These are phyloP conservation scores for Apis cerana DNA, from an alignment of 1,140 invertebrate genomes.

Conservation along the genomic window DNA sequence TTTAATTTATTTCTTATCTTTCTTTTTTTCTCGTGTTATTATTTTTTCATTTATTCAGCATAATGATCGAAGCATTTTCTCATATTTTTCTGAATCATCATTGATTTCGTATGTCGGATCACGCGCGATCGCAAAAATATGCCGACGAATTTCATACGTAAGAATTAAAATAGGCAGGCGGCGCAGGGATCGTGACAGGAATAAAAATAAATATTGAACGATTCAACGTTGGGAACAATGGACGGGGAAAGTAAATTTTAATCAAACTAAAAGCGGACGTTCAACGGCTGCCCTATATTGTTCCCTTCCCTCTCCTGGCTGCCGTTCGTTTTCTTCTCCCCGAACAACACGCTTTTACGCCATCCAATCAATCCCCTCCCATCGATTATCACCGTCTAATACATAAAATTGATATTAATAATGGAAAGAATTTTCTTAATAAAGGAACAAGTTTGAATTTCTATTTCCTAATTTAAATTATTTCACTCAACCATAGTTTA, in stretches of 20 bases:
- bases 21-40: neutral
- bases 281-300: neutral
- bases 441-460: no score
- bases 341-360: neutral
- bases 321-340: neutral
- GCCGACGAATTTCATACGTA: neutral
- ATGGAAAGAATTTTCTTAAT: neutral
- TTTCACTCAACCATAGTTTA: no score
- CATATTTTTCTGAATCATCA: neutral
- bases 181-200: neutral
- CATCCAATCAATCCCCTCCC: neutral
- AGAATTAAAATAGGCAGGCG: constrained; percentile 22
- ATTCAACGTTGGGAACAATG: no score
- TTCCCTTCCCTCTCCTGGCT: neutral
- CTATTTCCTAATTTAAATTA: no score
- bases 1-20: neutral
- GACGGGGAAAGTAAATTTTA: constrained; percentile 30
- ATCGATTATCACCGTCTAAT: neutral
- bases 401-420: neutral
- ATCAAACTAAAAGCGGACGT: constrained; percentile 28
- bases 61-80: no score
- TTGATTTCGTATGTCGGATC: neutral
- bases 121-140: neutral
- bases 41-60: neutral
- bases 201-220: constrained; percentile 10